phyloP scores from a whole-genome alignment of 2,888 invertebrate species.

The Pachydiplax longipennis region DNA sequence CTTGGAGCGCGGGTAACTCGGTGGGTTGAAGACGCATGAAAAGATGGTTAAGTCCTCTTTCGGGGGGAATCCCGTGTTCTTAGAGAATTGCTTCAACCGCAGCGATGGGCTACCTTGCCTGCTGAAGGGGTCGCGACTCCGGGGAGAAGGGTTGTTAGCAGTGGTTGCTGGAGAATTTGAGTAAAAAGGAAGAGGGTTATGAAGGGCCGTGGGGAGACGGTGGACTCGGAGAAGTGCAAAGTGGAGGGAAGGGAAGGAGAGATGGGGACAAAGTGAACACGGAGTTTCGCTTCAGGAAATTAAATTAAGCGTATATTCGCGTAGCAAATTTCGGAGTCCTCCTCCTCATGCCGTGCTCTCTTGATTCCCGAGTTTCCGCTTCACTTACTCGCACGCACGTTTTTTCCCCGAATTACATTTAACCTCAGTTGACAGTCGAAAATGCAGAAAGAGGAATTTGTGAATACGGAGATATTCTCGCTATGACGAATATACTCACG shows the following conservation, averaged over 20 bases:
- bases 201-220: not conserved
- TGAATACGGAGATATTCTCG: too few species aligned
- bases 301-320: conserved; percentile 17
- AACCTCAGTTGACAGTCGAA: too few species aligned
- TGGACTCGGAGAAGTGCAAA: not conserved
- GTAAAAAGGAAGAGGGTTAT: not conserved
- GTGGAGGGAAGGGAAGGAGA: not conserved
- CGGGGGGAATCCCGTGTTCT: not conserved
- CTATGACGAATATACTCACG: too few species aligned
- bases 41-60: too few species aligned
- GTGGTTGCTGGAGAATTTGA: not conserved
- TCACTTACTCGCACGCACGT: not conserved
- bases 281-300: not conserved
- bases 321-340: not conserved
- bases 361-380: not conserved
- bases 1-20: not conserved
- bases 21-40: not conserved
- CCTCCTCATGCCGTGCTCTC: not conserved
- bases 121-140: not conserved
- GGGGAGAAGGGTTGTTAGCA: not conserved
- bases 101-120: not conserved
- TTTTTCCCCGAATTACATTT: too few species aligned
- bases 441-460: too few species aligned
- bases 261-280: not conserved
- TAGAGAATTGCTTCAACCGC: not conserved